Conservation (phyloP, 1,140 invertebrate species). For the Dufourea novaeangliae region DNA sequence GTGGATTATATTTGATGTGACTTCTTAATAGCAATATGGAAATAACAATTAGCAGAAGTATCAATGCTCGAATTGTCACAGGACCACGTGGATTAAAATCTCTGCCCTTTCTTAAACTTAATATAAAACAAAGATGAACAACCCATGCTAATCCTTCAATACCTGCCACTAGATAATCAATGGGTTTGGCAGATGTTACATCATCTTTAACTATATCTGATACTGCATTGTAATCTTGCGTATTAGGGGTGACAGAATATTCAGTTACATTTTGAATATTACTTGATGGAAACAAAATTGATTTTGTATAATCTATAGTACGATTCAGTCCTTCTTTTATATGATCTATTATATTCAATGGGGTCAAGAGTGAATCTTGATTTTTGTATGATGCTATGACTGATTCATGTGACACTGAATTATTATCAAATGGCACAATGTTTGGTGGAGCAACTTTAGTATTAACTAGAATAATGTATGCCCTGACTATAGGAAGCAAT, state of each 20-base stretch:
- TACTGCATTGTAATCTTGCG: slow-evolving; percentile 25
- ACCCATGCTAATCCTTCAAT: slow-evolving; percentile 89
- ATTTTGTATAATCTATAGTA: slow-evolving; percentile 53
- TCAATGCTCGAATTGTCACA: slow-evolving; percentile 82
- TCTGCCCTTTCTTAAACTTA: slow-evolving; percentile 85
- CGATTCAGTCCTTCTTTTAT: slow-evolving; percentile 53
- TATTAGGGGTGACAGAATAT: not conserved
- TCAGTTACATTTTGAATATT: slow-evolving; percentile 3
- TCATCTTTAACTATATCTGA: slow-evolving; percentile 60
- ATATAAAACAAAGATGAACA: slow-evolving; percentile 88
- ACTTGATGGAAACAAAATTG: slow-evolving; percentile 35
- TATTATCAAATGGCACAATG: slow-evolving; percentile 4
- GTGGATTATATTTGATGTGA: slow-evolving; percentile 66
- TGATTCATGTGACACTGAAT: not conserved
- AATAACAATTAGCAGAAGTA: slow-evolving; percentile 73
- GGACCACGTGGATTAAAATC: slow-evolving; percentile 87
- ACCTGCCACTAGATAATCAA: slow-evolving; percentile 87
- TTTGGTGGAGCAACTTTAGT: slow-evolving; percentile 51
- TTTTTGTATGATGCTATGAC: not conserved
- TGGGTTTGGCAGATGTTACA: slow-evolving; percentile 78
- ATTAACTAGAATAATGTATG: slow-evolving; percentile 83
- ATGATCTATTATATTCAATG: slow-evolving; percentile 40
- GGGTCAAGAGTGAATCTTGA: slow-evolving; percentile 12
- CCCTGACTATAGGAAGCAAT: slow-evolving; percentile 85
- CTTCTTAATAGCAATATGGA: slow-evolving; percentile 69